Evolutionary conservation across 2,797 vertebrate species (phyloP), one percentile per base, ranked within the genome.

Genomic region (Synanceia verrucosa): DNA sequence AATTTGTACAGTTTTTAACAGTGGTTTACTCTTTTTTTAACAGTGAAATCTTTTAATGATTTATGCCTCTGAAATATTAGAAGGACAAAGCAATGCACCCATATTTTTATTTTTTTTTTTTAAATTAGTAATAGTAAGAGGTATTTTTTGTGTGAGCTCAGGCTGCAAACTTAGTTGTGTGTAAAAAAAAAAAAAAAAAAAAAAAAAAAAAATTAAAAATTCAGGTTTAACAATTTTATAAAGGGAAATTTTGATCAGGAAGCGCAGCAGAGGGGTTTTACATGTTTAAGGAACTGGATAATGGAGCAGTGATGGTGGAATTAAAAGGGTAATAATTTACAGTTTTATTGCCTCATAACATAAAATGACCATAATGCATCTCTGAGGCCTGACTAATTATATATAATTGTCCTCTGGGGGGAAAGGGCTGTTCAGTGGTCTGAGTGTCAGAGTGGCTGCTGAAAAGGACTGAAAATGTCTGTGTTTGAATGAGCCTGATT

Each of bases 401-500:
- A 6, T 59, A 44, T 29, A 70, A 81, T 74, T 51, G 65, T 41
- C 65, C 71, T 64, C 50, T 16, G 33, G 65, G 55, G 59, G 18
- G 14, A 41, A 51, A 48, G 14, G 28, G 36, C 37, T 29, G 26
- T 69, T 46, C 21, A 52, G n/a, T 11, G 7, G 59, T 4, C 43
- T 18, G 13, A 52, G 59, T 63, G 57, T 26, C n/a, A 21, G 57
- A 41, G 12, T 29, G n/a, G 44, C 51, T 69, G n/a, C n/a, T n/a
- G n/a, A n/a, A 16, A 34, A 23, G 51, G 26, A 34, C 33, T 56
- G 19, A 26, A 60, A 47, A 41, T n/a, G 18, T 41, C 19, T 69
- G 24, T 33, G 46, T 82, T 70, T 70, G 19, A 79, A 78, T 65
- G 47, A 56, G 9, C 72, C 9, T 52, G 57, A 78, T 65, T 70